Base-by-base conservation (phyloP, 2,888 invertebrate species). In the Sarcophaga variegata region DNA sequence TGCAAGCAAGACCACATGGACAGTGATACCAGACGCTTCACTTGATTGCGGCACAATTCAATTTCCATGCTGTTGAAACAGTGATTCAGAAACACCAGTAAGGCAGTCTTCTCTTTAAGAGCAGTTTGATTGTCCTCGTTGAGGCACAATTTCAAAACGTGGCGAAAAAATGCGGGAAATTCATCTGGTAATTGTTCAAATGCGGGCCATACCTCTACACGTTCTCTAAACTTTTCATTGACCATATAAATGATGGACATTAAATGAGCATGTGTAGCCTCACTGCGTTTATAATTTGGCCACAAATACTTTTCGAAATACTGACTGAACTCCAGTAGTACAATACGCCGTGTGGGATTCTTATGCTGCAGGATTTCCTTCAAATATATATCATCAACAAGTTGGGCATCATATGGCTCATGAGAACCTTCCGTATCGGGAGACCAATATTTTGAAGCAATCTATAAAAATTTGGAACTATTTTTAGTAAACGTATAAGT, bases 41-140 rank as follows among this genome's bases (percentile, higher is more conserved):
- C 97, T 94, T 99, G 98, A 90, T 98, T 97, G 63, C 99, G 94
- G 82, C 99, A 98, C 66, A 99, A 94, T 90, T 97, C 97, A 78
- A 99, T 97, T 94, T 99, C 99, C 96, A 99, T 97, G 90, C 99
- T 99, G 91, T 99, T 99, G 91, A 99, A 99, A 92, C 98, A 98
- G 92, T 99, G 98, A 93, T 98, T 98, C 3, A 99, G 94, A 93
- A 99, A 99, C 62, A 98, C 95, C 17, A 99, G 94, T 71, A 99
- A 93, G 0, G 97, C 96, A 0, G 97, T 98, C 93, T 98, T 97
- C 92, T 99, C 99, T 54, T 95, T 94, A 69, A 96, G 93, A 72
- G 89, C 84, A 72, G 90, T 25, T 66, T 85, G 54, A 67, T 77
- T 60, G 77, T 89, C 64, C 64, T 83, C 94, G 90, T 88, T 71